Evolutionary conservation across 1,140 invertebrate species (phyloP).

Genomic region (Meteorus sp.): DNA sequence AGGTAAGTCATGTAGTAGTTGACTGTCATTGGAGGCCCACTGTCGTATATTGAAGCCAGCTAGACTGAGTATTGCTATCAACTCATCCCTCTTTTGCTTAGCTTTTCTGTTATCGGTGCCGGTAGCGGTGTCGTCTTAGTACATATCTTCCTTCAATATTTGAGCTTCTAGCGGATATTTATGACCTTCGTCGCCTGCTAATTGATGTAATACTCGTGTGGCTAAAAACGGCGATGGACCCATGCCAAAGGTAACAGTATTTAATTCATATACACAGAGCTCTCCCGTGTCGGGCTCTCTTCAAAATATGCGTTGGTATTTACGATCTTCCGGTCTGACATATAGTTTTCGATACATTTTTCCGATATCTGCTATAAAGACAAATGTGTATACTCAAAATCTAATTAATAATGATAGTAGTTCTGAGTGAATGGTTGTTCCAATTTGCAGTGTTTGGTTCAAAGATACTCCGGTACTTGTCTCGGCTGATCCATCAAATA

Average conservation of each 20-base stretch:
- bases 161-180: constrained; percentile 37
- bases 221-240: no score
- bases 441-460: constrained; percentile 36
- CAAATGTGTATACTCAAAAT: constrained; percentile 38
- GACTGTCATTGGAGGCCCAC: constrained; percentile 39
- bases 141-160: constrained; percentile 40
- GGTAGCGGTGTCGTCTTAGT: constrained; percentile 55
- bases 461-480: constrained; percentile 30
- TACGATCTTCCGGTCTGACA: constrained; percentile 35
- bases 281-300: neutral
- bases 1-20: constrained; percentile 34
- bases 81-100: constrained; percentile 27
- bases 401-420: constrained; percentile 37
- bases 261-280: constrained; percentile 35
- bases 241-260: constrained; percentile 35
- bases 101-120: constrained; percentile 41
- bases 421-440: constrained; percentile 38
- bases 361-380: constrained; percentile 45
- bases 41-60: constrained; percentile 39
- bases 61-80: constrained; percentile 31
- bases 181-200: constrained; percentile 28
- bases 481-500: constrained; percentile 20
- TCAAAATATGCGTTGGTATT: constrained; percentile 48
- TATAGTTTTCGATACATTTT: constrained; percentile 51
- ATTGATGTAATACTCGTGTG: constrained; percentile 7